Evolutionary conservation across 2,888 invertebrate genomes (phyloP), one percentile per base, ranked within the genome.

Genomic region (Andrena bucephala): DNA sequence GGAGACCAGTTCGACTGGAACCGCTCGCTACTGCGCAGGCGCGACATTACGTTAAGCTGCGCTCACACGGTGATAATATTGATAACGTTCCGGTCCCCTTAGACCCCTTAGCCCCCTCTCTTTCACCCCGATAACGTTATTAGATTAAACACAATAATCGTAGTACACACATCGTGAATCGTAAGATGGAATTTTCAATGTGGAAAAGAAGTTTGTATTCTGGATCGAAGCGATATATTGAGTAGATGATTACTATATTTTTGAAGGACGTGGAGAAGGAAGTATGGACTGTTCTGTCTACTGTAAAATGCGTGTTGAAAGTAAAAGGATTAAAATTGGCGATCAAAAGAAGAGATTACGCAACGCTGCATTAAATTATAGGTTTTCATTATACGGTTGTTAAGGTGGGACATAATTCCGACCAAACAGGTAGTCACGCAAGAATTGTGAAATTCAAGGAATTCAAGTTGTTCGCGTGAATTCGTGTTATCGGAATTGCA

Each of bases 21-120:
- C 48, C 66, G 60, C 31, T 77, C 24, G 31, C 69, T 67, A 75
- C 71, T 76, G 85, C 85, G 85, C 88, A 88, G 83, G 20, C 86
- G 77, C 81, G 77, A 63, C 10, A 13, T 50, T 67, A 60, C 67
- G 29, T 83, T 82, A 85, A 57, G 81, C 57, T 50, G 63, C 68
- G 66, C 78, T 83, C 82, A 85, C 80, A 81, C 60, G 31, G 36
- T 33, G 80, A 75, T 54, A 74, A 68, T 31, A 27, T 2, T 52
- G 24, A 60, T 75, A 69, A 67, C 13, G 42, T 33, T 0, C 16
- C 13, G 27, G 33, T 31, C 42, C 31, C 29, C 27, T 42, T 42
- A 42, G 42, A 42, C 42, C 42, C 42, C 36, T 1, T 42, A 13
- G 13, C 2, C 36, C 42, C 42, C 42, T 5, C 13, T 42, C 1